Evolutionary conservation across 2,113 vertebrate genomes (phyloP).

Genomic region (Myotis davidii): DNA sequence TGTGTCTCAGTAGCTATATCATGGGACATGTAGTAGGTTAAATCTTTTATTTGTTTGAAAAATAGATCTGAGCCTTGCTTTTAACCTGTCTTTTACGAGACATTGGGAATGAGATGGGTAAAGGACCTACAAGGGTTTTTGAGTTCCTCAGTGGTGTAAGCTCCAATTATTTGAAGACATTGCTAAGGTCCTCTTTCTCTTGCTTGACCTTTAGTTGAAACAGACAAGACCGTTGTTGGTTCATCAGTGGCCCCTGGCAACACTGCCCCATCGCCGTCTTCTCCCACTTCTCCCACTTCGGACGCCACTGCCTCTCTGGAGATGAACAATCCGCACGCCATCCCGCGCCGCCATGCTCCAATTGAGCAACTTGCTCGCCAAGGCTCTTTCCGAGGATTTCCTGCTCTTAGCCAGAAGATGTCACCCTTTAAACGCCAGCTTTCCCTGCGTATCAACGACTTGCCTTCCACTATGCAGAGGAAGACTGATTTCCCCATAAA

Average conservation of each 20-base stretch:
- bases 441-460: conserved; percentile 96
- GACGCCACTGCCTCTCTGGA: conserved; percentile 87
- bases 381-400: conserved; percentile 98
- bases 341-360: conserved; percentile 95
- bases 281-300: conserved; percentile 90
- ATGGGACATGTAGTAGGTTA: not conserved
- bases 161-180: conserved; percentile 25
- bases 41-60: conserved; percentile 19
- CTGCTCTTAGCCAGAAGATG: conserved; percentile 96
- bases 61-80: not conserved
- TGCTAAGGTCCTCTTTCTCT: conserved; percentile 61
- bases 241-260: conserved; percentile 81
- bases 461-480: conserved; percentile 97
- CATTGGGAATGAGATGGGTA: not conserved
- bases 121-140: not conserved
- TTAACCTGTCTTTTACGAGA: not conserved
- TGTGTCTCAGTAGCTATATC: not conserved
- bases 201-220: conserved; percentile 86
- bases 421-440: conserved; percentile 98
- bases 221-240: conserved; percentile 86
- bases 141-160: not conserved
- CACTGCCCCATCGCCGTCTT: conserved; percentile 84
- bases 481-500: conserved; percentile 97
- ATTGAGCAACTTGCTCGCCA: conserved; percentile 96
- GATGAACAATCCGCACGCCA: conserved; percentile 90